Evolutionary conservation across 1,140 invertebrate genomes (phyloP).

Genomic region (Sycophila sp.): DNA sequence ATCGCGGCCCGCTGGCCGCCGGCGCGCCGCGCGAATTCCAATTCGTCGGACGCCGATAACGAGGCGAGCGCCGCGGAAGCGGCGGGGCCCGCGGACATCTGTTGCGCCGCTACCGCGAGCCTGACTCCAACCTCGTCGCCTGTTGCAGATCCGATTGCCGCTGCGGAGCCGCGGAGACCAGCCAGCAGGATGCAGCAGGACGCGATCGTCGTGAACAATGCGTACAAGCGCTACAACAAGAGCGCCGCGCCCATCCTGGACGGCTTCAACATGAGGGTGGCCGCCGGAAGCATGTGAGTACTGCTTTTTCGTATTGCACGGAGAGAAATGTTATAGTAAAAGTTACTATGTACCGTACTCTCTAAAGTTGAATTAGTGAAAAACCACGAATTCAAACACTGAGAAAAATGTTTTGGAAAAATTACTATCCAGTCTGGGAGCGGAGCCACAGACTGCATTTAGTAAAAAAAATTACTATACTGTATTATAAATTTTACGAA

Average conservation of each 20-base stretch:
- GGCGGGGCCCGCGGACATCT: too few species aligned
- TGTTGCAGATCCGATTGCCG: conserved; percentile 35
- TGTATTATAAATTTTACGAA: too few species aligned
- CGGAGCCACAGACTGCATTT: neutral
- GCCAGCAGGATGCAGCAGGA: conserved; percentile 50
- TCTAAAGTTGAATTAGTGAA: too few species aligned
- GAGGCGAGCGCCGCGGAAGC: too few species aligned
- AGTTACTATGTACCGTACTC: too few species aligned
- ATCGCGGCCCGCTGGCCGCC: too few species aligned
- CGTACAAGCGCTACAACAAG: conserved; percentile 70
- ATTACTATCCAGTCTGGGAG: neutral
- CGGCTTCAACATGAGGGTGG: conserved; percentile 72
- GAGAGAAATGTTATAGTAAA: too few species aligned
- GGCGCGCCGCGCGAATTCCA: too few species aligned
- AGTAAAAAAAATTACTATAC: neutral
- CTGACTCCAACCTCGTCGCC: too few species aligned
- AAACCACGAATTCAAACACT: too few species aligned
- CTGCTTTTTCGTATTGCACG: neutral
- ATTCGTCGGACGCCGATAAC: too few species aligned
- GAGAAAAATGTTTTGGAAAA: neutral
- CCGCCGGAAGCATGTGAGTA: conserved; percentile 74
- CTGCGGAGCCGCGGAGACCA: conserved; percentile 8
- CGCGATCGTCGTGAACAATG: conserved; percentile 68
- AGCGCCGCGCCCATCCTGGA: conserved; percentile 67
- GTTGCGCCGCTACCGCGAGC: too few species aligned